Base-by-base conservation (phyloP, 2,888 invertebrate species). In the Athalia circularis region DNA sequence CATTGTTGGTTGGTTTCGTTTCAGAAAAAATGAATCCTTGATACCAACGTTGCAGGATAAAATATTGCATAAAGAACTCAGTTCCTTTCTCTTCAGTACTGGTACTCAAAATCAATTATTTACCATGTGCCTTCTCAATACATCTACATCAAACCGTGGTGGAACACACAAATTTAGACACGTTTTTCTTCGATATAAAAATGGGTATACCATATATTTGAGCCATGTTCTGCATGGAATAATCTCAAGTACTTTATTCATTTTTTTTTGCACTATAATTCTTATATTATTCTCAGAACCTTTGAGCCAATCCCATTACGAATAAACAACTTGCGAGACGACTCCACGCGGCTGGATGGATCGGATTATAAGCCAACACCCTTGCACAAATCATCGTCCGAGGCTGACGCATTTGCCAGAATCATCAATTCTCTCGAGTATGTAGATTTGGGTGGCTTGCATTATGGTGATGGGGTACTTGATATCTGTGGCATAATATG, bases 1-100 rank as follows among this genome's bases (percentile, higher is more conserved):
- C 89, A 92, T 94, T 43, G 92, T 95, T 8, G 95, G 94, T 45
- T 95, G 95, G 94, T 95, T 94, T 86, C 93, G 93, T 87, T 94
- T 93, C 85, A 92, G 93, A 81, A 91, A 91, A 81, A 92, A 92
- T 76, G 91, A 91, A 68, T 91, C 90, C 64, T 90, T 93, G 47
- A 92, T 91, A 82, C 92, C 93, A n/a, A 93, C 94, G 1, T 91
- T 94, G 80, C 90, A 94, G 79, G 94, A 95, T 82, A 93, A 92
- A 89, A 87, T 93, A 81, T 91, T 95, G 81, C 93, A 94, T 75
- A 93, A 92, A 88, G 93, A 93, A 67, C 90, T 95, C 62, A 92
- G 92, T 79, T 91, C 92, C 64, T 91, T 92, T 81, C 94, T 94
- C 87, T 82, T 80, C 29, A 80, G 74, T 7, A 77, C 47, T 50